Percentiles rank a stretch among this genome's conserved stretches.
These are phyloP conservation scores for Stictocephala bisonia DNA, from an alignment of 2,888 invertebrate genomes.

Conservation along the genomic window DNA sequence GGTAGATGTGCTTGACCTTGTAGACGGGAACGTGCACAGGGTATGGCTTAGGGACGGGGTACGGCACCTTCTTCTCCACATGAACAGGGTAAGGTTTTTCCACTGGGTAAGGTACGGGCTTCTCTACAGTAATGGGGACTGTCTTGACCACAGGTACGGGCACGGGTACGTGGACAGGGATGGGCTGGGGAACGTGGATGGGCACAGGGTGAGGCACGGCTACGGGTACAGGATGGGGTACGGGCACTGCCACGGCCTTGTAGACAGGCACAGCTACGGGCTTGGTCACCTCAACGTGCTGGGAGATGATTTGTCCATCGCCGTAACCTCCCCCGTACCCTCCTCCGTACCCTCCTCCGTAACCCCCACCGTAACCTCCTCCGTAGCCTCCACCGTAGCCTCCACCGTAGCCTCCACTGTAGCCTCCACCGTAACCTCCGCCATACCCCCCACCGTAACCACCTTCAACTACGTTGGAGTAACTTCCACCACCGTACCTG, in stretches of 20 bases:
- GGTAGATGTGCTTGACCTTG: conserved; percentile 58
- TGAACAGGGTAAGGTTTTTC: conserved; percentile 58
- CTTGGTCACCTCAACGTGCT: conserved; percentile 53
- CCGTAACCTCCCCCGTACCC: conserved; percentile 37
- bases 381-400: not conserved
- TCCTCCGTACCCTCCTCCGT: conserved; percentile 4
- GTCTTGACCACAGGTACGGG: conserved; percentile 59
- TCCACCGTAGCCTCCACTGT: conserved; percentile 24
- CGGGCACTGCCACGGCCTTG: conserved; percentile 56
- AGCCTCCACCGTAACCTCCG: conserved; percentile 36
- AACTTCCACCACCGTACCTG: not conserved
- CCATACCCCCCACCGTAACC: conserved; percentile 5
- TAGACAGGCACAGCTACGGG: conserved; percentile 58
- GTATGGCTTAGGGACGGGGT: conserved; percentile 59
- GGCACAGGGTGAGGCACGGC: conserved; percentile 60
- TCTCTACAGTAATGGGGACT: conserved; percentile 59
- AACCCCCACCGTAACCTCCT: conserved; percentile 4
- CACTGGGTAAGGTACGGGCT: conserved; percentile 60
- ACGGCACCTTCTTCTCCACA: conserved; percentile 59
- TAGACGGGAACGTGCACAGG: conserved; percentile 59
- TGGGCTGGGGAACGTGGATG: conserved; percentile 54
- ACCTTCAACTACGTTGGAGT: not conserved
- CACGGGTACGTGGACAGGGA: conserved; percentile 56
- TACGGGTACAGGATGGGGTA: conserved; percentile 59
- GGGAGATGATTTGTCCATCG: conserved; percentile 50